phyloP scores from a whole-genome alignment of 2,113 vertebrate species.

The Hemibagrus wyckioides region DNA sequence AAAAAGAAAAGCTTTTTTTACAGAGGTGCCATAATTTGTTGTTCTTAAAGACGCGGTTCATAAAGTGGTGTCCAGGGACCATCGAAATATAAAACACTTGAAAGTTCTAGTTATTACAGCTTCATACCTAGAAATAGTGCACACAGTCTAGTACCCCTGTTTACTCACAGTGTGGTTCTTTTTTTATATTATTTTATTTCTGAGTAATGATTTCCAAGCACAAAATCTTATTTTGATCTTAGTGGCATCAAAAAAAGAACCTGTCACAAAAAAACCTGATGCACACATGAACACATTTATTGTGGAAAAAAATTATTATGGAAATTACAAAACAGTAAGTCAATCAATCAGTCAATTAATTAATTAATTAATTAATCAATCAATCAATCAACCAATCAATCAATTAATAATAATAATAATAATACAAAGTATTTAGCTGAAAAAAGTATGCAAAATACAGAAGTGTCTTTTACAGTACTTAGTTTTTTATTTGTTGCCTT shows the following conservation, averaged over 20 bases:
- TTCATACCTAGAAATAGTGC: too few relatives aligned
- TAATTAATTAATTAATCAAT: too few relatives aligned
- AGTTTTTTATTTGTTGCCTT: neutral
- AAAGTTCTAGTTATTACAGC: neutral
- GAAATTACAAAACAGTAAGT: too few relatives aligned
- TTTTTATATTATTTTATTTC: neutral
- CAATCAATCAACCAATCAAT: too few relatives aligned
- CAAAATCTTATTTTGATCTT: neutral
- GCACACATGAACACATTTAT: neutral
- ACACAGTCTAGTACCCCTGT: neutral
- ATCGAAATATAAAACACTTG: neutral
- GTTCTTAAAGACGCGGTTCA: neutral
- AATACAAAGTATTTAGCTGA: neutral
- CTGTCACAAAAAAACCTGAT: neutral
- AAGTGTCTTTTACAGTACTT: neutral
- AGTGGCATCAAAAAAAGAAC: neutral
- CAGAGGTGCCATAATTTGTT: neutral
- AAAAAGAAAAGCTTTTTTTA: neutral
- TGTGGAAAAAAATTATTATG: neutral
- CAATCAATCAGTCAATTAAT: too few relatives aligned
- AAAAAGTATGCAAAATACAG: neutral
- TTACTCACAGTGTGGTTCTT: neutral
- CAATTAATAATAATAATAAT: neutral
- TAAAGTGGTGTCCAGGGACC: neutral
- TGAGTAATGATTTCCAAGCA: neutral